These are phyloP conservation scores for Loxodonta africana DNA, from an alignment of 2,113 vertebrate genomes.

Conservation along the genomic window DNA sequence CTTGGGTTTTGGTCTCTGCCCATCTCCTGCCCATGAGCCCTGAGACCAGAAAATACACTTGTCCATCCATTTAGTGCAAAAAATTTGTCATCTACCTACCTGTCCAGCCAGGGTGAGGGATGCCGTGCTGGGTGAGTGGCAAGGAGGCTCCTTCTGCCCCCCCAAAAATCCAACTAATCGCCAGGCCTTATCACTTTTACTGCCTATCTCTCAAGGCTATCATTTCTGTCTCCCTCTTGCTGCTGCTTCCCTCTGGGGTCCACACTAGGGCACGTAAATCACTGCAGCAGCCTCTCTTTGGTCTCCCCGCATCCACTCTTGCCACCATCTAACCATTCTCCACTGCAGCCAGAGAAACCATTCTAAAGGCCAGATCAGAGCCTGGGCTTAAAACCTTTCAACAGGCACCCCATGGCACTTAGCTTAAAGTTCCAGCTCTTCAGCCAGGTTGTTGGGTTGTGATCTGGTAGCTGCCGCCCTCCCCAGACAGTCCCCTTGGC, in stretches of 20 bases:
- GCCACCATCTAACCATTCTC: neutral
- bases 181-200: neutral
- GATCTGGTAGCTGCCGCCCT: accelerated
- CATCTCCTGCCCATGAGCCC: neutral
- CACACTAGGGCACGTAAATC: neutral
- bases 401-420: neutral
- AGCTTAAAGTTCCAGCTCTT: neutral
- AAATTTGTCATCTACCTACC: neutral
- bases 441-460: neutral
- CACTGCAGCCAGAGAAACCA: accelerated
- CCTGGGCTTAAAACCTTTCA: neutral
- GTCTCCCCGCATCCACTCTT: neutral
- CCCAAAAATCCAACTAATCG: too few species aligned
- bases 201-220: neutral
- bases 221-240: neutral
- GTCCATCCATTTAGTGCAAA: neutral
- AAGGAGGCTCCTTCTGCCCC: neutral
- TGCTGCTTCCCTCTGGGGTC: neutral
- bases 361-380: neutral
- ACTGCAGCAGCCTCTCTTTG: neutral
- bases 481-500: neutral
- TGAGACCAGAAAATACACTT: neutral
- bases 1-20: neutral
- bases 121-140: accelerated
- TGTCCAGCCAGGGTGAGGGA: neutral